Conservation (phyloP, 2,113 vertebrate genomes). For the Xiphorhynchus elegans region DNA sequence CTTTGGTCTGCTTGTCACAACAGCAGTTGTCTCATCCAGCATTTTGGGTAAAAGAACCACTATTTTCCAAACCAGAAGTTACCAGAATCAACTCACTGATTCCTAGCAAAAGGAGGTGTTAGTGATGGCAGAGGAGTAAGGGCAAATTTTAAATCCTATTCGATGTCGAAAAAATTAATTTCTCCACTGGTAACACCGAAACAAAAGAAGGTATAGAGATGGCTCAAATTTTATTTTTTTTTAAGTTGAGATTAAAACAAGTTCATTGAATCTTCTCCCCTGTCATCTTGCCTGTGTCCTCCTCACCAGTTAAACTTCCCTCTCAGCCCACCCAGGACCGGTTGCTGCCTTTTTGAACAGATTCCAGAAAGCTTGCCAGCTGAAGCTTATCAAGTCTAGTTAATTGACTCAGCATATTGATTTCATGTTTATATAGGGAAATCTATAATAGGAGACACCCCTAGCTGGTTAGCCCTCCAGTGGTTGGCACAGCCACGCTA, state of each 20-base stretch:
- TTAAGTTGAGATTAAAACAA: neutral
- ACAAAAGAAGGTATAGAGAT: neutral
- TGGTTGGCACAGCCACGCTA: neutral
- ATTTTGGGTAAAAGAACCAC: neutral
- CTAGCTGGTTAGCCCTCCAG: neutral
- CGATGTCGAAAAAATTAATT: neutral
- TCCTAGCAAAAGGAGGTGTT: neutral
- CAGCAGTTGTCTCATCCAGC: neutral
- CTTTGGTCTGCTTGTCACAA: conserved; percentile 26
- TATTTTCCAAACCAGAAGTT: neutral
- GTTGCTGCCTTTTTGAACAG: neutral
- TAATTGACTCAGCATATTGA: conserved; percentile 27
- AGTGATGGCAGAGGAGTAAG: neutral
- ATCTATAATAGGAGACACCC: neutral
- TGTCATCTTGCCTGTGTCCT: neutral
- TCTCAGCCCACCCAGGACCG: neutral
- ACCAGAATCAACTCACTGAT: neutral
- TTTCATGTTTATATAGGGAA: conserved; percentile 40
- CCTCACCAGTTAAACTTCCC: neutral
- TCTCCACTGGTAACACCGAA: neutral
- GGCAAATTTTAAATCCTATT: neutral
- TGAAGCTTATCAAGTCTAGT: conserved; percentile 35
- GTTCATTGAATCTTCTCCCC: neutral
- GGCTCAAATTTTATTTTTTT: neutral
- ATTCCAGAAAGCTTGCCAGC: conserved; percentile 42